Evolutionary conservation across 1,140 invertebrate species (phyloP).

Genomic region (Sycophila sp.): DNA sequence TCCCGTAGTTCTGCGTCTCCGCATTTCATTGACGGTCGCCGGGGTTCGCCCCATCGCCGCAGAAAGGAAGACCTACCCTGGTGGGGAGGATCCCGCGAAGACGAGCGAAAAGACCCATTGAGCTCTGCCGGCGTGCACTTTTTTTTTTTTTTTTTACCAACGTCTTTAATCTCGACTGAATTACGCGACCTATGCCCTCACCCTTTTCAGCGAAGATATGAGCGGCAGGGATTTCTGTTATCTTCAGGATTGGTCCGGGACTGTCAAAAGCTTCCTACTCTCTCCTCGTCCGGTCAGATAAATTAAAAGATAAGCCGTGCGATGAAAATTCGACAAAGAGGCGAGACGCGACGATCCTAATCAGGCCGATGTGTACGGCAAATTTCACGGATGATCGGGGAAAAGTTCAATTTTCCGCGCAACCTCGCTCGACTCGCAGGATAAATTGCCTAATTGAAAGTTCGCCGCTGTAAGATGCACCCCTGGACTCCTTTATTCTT

Average conservation of each 20-base stretch:
- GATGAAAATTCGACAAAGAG: constrained; percentile 31
- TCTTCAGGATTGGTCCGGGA: constrained; percentile 21
- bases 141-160: constrained; percentile 2
- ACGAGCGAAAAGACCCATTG: not conserved
- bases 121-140: not conserved
- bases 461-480: no score
- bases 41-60: not conserved
- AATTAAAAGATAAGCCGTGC: constrained; percentile 35
- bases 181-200: constrained; percentile 26
- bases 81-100: not conserved
- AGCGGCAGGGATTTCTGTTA: constrained; percentile 24
- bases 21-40: constrained; percentile 16
- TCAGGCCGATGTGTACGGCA: not conserved
- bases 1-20: not conserved
- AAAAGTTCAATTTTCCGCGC: not conserved
- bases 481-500: no score
- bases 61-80: not conserved
- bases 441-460: not conserved
- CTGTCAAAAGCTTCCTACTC: constrained; percentile 14
- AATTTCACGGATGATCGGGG: not conserved
- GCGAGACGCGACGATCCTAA: constrained; percentile 3
- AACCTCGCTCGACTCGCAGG: not conserved
- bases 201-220: constrained; percentile 26
- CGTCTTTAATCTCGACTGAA: constrained; percentile 38
- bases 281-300: constrained; percentile 15